Base-by-base conservation (phyloP, 2,113 vertebrate genomes). In the Odobenus rosmarus region DNA sequence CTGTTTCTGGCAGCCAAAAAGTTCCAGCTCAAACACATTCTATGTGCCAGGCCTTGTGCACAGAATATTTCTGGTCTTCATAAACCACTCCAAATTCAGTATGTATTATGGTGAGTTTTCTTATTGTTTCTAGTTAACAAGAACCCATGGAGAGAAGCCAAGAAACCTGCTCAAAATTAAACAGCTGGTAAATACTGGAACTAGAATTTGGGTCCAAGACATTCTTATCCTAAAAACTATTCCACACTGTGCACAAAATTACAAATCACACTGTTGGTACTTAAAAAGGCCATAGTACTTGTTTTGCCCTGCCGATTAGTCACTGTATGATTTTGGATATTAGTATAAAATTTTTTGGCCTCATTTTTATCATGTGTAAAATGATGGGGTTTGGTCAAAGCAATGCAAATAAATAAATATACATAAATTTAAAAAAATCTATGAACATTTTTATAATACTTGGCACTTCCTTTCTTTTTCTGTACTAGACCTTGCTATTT, bases 151-250 rank as follows among this genome's bases (percentile, higher is more conserved):
- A 59, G 18, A 93, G 21, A 85, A 97, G 26, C 55, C 33, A 95
- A 96, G 57, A 57, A 74, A 80, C 33, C 86, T 82, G 33, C 4
- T 92, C 36, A 88, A 95, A 85, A 95, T 49, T 64, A 81, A 92
- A 31, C 2, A 89, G 14, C 67, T 93, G 21, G 12, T 85, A 77
- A 81, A 74, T 51, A 53, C 24, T 74, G 21, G 51, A 61, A 24
- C 14, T 88, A 85, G 62, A 90, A 90, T 95, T 76, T 93, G 55
- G 10, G 5, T 49, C 15, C 31, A 64, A 89, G 18, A 28, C 1
- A 72, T 33, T 79, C 64, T 88, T 83, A 88, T 49, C 76, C 21
- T 11, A 92, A 72, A 26, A 11, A 26, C 28, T 86, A 15, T 89
- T 74, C 21, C 23, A 81, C 84, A 18, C 5, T 91, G 11, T 71